Evolutionary conservation across 2,797 vertebrate genomes (phyloP), one percentile per base, ranked within the genome.

Genomic region (Helicolenus hilgendorfi): DNA sequence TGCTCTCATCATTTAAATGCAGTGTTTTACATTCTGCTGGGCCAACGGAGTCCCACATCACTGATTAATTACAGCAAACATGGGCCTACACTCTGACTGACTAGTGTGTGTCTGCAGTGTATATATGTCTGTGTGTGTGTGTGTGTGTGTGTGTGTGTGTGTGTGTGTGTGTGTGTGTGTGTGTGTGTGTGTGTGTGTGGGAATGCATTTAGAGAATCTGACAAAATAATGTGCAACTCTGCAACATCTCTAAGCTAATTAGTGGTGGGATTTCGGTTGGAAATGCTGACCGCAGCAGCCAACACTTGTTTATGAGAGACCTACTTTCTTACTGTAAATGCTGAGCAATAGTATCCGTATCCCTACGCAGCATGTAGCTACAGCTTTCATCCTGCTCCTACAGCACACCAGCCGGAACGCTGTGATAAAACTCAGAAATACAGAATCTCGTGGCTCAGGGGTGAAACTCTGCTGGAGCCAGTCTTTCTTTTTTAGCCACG

Each of bases 61-160:
- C 85, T 84, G 85, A 90, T 93, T 93, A 89, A 93, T 93, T 92
- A 88, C 82, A 78, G 85, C 63, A 80, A 91, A 93, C 78, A 86
- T 41, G 75, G 64, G 22, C 67, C 59, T 68, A 2, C 60, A 45
- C 74, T 67, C 35, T 9, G 4, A 81, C 69, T 18, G 35, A 80
- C 72, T 78, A 7, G 31, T 55, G 36, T 24, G 26, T 60, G 20
- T 24, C 6, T 15, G 63, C 38, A 38, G 36, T 0, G 0, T 38
- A 38, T 38, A 38, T 68, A 41, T 72, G 29, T 70, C 4, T 56
- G 4, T 56, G 58, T 11, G 26, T 35, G 55, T 15, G 56, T 11
- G 35, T 67, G 53, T 72, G 29, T 65, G 4, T 55, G 7, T 56
- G 58, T 11, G 29, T 35, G 55, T 15, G 56, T 11, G 35, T 35